These are phyloP conservation scores for Anolis apletophallus DNA, from an alignment of 2,797 vertebrate genomes.

Conservation along the genomic window DNA sequence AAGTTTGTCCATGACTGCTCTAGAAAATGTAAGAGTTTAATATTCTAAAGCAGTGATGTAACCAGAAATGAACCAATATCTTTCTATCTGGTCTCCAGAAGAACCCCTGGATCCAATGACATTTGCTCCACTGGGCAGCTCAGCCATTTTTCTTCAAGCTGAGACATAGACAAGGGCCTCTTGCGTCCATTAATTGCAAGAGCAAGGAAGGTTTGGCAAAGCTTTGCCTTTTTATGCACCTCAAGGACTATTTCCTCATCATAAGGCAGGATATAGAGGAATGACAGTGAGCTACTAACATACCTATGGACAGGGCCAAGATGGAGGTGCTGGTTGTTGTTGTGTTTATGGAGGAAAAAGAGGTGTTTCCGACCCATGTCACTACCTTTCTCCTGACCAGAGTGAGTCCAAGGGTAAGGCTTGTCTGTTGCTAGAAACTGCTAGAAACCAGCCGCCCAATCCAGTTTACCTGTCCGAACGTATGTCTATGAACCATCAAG, in stretches of 20 bases:
- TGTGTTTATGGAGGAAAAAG: no score
- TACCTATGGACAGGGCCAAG: not conserved
- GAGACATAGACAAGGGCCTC: not conserved
- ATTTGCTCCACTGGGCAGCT: not conserved
- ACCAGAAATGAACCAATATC: no score
- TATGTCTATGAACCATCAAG: no score
- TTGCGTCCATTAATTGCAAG: not conserved
- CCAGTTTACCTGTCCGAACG: no score
- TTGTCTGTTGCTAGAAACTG: not conserved
- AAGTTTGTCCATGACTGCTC: no score
- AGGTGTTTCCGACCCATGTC: not conserved
- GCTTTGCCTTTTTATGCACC: not conserved
- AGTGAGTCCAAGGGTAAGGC: not conserved
- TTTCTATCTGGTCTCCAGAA: not conserved
- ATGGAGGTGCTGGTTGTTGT: not conserved
- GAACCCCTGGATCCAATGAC: not conserved
- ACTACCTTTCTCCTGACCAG: not conserved
- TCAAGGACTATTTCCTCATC: not conserved
- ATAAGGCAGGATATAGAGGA: not conserved
- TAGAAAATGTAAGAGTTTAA: no score
- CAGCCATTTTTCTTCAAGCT: not conserved
- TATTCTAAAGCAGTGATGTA: no score
- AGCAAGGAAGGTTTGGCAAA: not conserved
- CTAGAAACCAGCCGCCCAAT: not conserved
- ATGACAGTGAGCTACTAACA: not conserved